A percentile compares a stretch with the other conserved stretches of the same genome.
Evolutionary conservation across 2,888 invertebrate species (phyloP).

Genomic region (Drosophila bunnanda): DNA sequence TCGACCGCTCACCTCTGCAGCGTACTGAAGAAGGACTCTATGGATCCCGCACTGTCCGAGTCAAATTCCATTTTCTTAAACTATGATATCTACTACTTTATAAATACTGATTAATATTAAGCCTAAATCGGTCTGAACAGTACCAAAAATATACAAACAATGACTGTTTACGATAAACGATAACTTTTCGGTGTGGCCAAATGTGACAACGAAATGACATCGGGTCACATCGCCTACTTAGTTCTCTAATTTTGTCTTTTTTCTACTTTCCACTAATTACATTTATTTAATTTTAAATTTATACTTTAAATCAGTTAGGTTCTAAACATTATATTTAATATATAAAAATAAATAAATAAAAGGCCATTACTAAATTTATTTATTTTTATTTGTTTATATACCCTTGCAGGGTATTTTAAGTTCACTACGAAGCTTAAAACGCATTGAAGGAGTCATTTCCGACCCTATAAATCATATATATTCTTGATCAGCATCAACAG

Average conservation of each 20-base stretch:
- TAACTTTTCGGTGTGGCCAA: slow-evolving; percentile 3
- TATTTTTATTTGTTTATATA: too few relatives aligned
- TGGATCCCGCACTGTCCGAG: neutral
- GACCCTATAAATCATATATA: too few relatives aligned
- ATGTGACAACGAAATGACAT: neutral
- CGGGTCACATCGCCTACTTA: too few relatives aligned
- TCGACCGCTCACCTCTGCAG: neutral
- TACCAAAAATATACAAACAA: neutral
- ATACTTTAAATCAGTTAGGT: too few relatives aligned
- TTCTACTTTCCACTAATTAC: neutral
- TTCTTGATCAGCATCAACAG: too few relatives aligned
- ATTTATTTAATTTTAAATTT: neutral
- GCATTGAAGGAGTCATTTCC: too few relatives aligned
- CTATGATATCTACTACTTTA: too few relatives aligned
- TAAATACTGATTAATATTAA: neutral
- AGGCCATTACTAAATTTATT: too few relatives aligned
- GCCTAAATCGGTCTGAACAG: neutral
- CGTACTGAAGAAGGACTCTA: neutral
- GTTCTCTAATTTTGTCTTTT: neutral
- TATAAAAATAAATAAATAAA: too few relatives aligned
- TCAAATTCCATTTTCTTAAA: neutral
- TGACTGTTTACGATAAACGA: neutral
- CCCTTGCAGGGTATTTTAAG: too few relatives aligned
- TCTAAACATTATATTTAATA: too few relatives aligned
- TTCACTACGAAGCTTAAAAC: too few relatives aligned